phyloP scores from a whole-genome alignment of 2,888 invertebrate species.

The Invenusta paracnida region DNA sequence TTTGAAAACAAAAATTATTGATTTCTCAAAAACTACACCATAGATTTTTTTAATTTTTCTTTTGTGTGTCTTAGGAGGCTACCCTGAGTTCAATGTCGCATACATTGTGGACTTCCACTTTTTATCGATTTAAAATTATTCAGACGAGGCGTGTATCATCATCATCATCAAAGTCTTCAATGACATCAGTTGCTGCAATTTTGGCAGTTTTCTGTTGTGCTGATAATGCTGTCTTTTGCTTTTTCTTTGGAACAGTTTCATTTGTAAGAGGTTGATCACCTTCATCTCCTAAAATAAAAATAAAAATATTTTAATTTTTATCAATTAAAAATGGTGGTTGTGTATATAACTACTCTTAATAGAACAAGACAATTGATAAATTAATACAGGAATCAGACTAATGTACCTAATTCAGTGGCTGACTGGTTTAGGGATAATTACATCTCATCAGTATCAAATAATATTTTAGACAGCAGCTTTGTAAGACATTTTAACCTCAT shows the following conservation, averaged over 20 bases:
- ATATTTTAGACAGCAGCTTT: too few relatives aligned
- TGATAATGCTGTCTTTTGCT: neutral
- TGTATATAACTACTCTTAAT: too few relatives aligned
- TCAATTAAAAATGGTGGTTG: too few relatives aligned
- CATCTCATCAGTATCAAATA: too few relatives aligned
- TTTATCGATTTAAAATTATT: constrained; percentile 21
- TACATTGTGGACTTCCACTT: constrained; percentile 20
- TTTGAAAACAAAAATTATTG: constrained; percentile 32
- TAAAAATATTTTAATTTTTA: too few relatives aligned
- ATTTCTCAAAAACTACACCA: constrained; percentile 34
- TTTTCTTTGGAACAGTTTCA: neutral
- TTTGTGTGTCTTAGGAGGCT: constrained; percentile 13
- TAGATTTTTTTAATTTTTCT: constrained; percentile 31
- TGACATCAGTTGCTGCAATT: neutral
- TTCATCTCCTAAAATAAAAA: too few relatives aligned
- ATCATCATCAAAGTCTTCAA: neutral
- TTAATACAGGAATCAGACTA: neutral
- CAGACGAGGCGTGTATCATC: neutral
- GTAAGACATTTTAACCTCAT: too few relatives aligned
- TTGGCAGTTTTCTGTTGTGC: neutral
- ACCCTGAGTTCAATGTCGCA: constrained; percentile 29
- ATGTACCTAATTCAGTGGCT: too few relatives aligned
- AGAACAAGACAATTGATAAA: neutral
- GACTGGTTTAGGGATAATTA: too few relatives aligned
- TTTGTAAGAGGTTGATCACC: too few relatives aligned